Conservation (phyloP, 1,140 invertebrate genomes). For the Agrypnia vestita region DNA sequence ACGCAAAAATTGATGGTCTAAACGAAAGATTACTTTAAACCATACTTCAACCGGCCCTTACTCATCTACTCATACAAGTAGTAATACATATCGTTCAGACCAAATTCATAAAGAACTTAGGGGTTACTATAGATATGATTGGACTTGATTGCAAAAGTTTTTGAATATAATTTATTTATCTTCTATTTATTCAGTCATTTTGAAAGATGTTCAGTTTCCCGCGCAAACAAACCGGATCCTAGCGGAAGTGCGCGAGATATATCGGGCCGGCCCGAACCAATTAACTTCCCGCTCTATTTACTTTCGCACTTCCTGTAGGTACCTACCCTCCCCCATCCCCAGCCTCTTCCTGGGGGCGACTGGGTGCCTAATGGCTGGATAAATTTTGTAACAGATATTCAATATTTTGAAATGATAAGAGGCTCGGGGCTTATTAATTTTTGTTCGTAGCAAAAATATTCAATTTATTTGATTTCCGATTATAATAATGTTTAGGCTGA, state of each 20-base stretch:
- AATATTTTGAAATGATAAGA: conserved; percentile 2
- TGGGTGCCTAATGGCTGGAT: conserved; percentile 24
- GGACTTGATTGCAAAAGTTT: neutral
- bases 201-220: conserved; percentile 5
- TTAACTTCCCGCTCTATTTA: conserved; percentile 59
- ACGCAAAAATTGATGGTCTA: too few relatives aligned
- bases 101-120: too few relatives aligned
- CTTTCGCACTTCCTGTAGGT: conserved; percentile 55
- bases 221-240: conserved; percentile 27
- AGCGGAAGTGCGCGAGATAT: conserved; percentile 32
- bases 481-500: too few relatives aligned
- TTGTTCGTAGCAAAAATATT: too few relatives aligned
- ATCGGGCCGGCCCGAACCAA: conserved; percentile 48
- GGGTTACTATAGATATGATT: too few relatives aligned
- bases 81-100: too few relatives aligned
- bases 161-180: conserved; percentile 7
- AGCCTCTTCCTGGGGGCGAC: neutral
- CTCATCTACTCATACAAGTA: too few relatives aligned
- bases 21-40: too few relatives aligned
- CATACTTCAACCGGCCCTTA: too few relatives aligned
- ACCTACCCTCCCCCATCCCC: neutral
- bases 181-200: conserved; percentile 17
- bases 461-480: too few relatives aligned
- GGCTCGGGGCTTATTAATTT: too few relatives aligned
- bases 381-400: conserved; percentile 37